A percentile compares a stretch with the other conserved stretches of the same genome.
Evolutionary conservation across 2,797 vertebrate species (phyloP).

Genomic region (Okamejei kenojei): DNA sequence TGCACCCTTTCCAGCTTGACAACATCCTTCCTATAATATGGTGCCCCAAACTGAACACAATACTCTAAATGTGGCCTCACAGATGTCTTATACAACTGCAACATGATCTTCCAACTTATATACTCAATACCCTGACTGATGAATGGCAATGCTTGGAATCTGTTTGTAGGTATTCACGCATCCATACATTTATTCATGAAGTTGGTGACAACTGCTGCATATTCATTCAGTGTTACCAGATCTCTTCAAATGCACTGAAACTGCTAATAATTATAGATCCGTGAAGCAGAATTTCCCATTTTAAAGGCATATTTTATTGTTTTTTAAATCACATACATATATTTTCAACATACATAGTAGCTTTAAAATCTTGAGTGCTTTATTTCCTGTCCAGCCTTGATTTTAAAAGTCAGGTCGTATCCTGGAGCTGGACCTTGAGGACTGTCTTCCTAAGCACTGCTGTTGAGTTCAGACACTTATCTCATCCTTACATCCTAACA

Average conservation of each 20-base stretch:
- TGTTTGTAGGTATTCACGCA: too few relatives aligned
- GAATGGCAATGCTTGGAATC: too few relatives aligned
- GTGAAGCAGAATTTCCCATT: conserved; percentile 51
- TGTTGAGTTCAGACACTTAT: conserved; percentile 56
- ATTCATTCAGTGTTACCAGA: not conserved
- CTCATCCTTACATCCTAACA: conserved; percentile 59
- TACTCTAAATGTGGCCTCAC: too few relatives aligned
- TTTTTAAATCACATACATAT: conserved; percentile 76
- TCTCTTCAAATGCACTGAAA: not conserved
- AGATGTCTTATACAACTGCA: too few relatives aligned
- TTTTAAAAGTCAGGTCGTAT: conserved; percentile 56
- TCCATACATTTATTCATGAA: too few relatives aligned
- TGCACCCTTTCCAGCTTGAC: too few relatives aligned
- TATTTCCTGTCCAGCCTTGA: conserved; percentile 53
- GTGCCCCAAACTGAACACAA: too few relatives aligned
- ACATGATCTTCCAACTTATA: too few relatives aligned
- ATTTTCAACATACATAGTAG: conserved; percentile 72
- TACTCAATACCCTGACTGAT: too few relatives aligned
- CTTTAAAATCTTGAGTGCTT: conserved; percentile 69
- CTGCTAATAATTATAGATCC: not conserved
- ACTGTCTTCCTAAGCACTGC: conserved; percentile 42
- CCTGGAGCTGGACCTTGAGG: conserved; percentile 55
- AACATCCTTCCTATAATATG: too few relatives aligned
- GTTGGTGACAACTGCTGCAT: too few relatives aligned
- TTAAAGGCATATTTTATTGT: conserved; percentile 63